phyloP scores from a whole-genome alignment of 2,797 vertebrate species.

The Limosa lapponica region DNA sequence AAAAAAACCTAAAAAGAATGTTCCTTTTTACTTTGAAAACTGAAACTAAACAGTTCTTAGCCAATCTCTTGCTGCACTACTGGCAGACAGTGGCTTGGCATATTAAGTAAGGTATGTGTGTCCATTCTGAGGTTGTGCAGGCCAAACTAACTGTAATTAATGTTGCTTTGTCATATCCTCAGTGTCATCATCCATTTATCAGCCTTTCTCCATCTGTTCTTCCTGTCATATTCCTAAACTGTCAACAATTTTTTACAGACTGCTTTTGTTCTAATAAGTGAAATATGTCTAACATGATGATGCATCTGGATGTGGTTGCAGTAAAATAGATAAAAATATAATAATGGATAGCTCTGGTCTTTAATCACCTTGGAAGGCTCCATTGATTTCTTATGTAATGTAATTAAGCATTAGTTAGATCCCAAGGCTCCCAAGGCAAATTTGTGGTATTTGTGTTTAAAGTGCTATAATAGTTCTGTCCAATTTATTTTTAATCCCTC shows the following conservation, averaged over 20 bases:
- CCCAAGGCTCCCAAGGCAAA: background rate
- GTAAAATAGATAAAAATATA: constrained; percentile 1
- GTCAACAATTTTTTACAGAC: background rate
- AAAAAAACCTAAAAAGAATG: fast-evolving
- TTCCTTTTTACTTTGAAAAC: background rate
- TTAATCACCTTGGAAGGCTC: constrained; percentile 33
- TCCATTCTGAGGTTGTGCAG: background rate
- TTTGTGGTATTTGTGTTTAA: constrained; percentile 15
- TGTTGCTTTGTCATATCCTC: background rate
- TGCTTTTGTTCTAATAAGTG: background rate
- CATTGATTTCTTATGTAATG: constrained; percentile 4
- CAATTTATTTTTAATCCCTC: constrained; percentile 21
- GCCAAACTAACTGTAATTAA: background rate
- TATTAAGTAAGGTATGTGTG: background rate
- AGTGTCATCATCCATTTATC: background rate
- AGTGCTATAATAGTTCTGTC: constrained; percentile 19
- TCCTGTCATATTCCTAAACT: background rate
- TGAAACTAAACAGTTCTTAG: background rate
- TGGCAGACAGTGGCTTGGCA: background rate
- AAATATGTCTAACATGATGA: background rate
- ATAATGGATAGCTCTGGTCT: background rate
- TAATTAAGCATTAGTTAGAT: constrained; percentile 48
- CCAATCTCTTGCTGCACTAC: background rate
- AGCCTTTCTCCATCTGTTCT: background rate
- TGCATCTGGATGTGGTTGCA: background rate